Percentiles rank a stretch among this genome's conserved stretches.
These are phyloP conservation scores for Hydrotaea diabolus DNA, from an alignment of 2,888 invertebrate species.

Conservation along the genomic window DNA sequence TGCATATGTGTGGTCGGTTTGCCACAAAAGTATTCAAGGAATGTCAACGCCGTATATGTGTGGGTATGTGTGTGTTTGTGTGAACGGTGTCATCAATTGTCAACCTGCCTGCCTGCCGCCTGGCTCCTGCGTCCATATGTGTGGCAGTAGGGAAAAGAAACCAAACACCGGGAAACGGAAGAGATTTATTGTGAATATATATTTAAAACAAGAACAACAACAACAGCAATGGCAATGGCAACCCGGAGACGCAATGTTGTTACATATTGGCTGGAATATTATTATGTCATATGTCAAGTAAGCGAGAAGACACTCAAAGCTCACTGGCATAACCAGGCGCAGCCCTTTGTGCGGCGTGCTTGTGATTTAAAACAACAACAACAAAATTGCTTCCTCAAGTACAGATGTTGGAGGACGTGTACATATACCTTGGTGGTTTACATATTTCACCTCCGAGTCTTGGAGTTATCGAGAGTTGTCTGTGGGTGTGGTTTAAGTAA, in stretches of 20 bases:
- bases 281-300: conserved; percentile 58
- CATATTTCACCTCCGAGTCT: not conserved
- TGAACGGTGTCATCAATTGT: not conserved
- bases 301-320: not conserved
- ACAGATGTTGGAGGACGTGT: not conserved
- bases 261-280: conserved; percentile 31
- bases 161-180: not conserved
- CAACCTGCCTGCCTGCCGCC: too few species aligned
- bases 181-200: conserved; percentile 23
- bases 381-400: conserved; percentile 51
- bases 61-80: too few species aligned
- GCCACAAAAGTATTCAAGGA: conserved; percentile 10
- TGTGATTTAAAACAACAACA: not conserved
- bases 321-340: not conserved
- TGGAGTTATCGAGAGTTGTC: not conserved
- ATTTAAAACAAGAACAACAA: too few species aligned
- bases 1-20: conserved; percentile 27
- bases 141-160: not conserved
- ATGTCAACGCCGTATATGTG: not conserved
- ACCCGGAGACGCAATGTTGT: too few species aligned
- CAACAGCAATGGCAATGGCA: too few species aligned
- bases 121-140: too few species aligned
- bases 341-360: conserved; percentile 5
- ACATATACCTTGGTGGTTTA: not conserved
- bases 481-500: not conserved